Evolutionary conservation across 2,113 vertebrate species (phyloP), one percentile per base, ranked within the genome.

Genomic region (Pluvianellus socialis): DNA sequence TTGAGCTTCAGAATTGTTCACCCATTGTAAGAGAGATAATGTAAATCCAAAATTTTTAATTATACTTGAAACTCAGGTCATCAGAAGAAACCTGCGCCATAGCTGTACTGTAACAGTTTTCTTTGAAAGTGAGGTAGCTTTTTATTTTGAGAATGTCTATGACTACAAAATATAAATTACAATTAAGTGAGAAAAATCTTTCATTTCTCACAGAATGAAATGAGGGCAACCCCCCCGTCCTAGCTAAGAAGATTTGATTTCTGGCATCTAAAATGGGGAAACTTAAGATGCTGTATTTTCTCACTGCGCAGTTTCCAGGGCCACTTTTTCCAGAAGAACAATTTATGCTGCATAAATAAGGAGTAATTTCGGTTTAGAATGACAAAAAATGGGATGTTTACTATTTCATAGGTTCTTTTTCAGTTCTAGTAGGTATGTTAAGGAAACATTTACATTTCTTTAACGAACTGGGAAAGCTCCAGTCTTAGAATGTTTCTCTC

Each of bases 221-320:
- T 19, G 56, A 32, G 3, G 19, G 47, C 2, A 62, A 79, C 67
- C 0, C 2, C 1, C 5, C 10, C 26, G 11, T 35, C 24, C 10
- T 19, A 49, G 40, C 55, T 66, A 66, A 12, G 7, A 38, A 12
- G 21, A 53, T 35, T 52, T 63, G 6, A 70, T n/a, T 91, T 68
- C 33, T 2, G 1, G 5, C 23, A 32, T 79, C 30, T 62, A 45
- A 90, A 47, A 61, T 15, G 14, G 9, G 13, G 40, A 68, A 73
- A 61, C 9, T 47, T 65, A n/a, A 12, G 32, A 53, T 38, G 62
- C 8, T 0, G 0, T 27, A 49, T 52, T 83, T 91, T 73, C 30
- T 80, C 53, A 83, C 30, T 35, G 16, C 27, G 23, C 9, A 22
- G 30, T 79, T 86, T 66, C 33, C 42, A 70, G 5, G 2, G 30